A percentile compares a stretch with the other conserved stretches of the same genome.
Evolutionary conservation across 2,113 vertebrate genomes (phyloP).

Genomic region (Nothobranchius furzeri): DNA sequence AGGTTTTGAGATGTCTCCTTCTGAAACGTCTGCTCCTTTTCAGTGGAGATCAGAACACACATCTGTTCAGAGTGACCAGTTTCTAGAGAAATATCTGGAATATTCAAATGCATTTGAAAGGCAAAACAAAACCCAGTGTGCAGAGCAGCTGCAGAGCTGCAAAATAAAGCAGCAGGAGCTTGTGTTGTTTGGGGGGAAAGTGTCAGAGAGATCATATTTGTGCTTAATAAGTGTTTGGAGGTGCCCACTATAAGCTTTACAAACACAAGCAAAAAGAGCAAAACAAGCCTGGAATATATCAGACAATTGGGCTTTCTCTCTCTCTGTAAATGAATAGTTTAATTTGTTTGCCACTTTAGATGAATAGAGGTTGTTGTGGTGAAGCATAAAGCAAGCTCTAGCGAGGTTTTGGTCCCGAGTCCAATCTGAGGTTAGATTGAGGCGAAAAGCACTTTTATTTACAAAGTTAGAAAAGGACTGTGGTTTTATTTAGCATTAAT

Average conservation of each 20-base stretch:
- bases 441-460: background rate
- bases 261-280: background rate
- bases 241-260: background rate
- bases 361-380: background rate
- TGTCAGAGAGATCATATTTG: conserved; percentile 8
- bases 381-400: conserved; percentile 16
- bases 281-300: conserved; percentile 4
- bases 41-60: background rate
- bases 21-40: conserved; percentile 22
- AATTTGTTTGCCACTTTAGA: conserved; percentile 8
- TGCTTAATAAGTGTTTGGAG: background rate
- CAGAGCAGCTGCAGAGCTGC: conserved; percentile 7
- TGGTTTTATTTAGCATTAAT: conserved; percentile 4
- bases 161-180: conserved; percentile 20
- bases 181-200: conserved; percentile 3
- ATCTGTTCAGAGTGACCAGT: background rate
- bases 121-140: background rate
- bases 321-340: background rate
- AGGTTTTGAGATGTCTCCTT: conserved; percentile 25
- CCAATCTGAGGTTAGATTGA: conserved; percentile 23
- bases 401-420: conserved; percentile 22
- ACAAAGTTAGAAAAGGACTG: conserved; percentile 3
- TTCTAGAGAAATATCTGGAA: background rate
- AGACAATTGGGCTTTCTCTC: background rate
- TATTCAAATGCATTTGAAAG: background rate